Evolutionary conservation across 2,888 invertebrate species (phyloP).

Genomic region (Phyllotreta striolata): DNA sequence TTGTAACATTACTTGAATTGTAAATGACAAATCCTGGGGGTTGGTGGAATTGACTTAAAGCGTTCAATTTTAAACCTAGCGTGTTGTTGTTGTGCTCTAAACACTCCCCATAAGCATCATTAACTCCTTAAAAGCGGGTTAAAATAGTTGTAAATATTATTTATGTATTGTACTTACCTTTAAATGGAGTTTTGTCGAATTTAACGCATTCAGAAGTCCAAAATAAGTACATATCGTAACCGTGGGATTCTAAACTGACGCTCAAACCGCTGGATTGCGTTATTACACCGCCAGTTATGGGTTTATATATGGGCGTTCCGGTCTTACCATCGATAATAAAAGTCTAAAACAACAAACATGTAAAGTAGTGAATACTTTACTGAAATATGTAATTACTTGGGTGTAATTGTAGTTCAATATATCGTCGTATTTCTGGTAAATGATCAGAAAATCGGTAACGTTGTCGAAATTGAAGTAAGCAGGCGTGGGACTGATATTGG

Average conservation of each 20-base stretch:
- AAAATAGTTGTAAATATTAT: not conserved
- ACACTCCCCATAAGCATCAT: conserved; percentile 45
- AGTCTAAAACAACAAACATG: conserved; percentile 56
- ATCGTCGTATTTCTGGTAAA: conserved; percentile 62
- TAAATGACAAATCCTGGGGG: conserved; percentile 79
- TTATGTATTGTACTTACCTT: conserved; percentile 35
- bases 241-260: conserved; percentile 67
- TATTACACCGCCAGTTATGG: conserved; percentile 68
- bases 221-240: conserved; percentile 80
- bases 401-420: conserved; percentile 66
- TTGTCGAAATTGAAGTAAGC: conserved; percentile 81
- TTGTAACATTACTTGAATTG: conserved; percentile 68
- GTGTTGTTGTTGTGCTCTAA: conserved; percentile 71
- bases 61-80: conserved; percentile 71
- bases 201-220: conserved; percentile 76
- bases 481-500: conserved; percentile 78
- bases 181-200: conserved; percentile 10
- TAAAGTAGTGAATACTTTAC: not conserved
- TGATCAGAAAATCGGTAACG: conserved; percentile 80
- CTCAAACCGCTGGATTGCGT: conserved; percentile 69
- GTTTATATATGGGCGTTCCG: conserved; percentile 67
- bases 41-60: conserved; percentile 70
- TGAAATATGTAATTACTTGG: conserved; percentile 60
- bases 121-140: conserved; percentile 15
- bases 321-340: conserved; percentile 69